Evolutionary conservation across 2,797 vertebrate species (phyloP).

Genomic region (Amblyraja radiata): DNA sequence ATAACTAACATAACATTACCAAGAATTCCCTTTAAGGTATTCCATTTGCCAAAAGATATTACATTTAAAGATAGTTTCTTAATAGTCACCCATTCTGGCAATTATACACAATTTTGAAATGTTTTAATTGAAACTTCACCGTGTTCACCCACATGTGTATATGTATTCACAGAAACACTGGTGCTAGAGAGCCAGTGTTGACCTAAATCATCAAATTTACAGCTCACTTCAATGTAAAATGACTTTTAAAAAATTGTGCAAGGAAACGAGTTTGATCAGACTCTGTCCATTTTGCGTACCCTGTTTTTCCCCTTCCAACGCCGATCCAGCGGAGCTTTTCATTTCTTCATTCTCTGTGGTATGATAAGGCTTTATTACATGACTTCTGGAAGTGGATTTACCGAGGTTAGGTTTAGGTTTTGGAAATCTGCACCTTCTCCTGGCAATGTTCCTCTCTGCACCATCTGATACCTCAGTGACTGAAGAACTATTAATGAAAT

Average conservation of each 20-base stretch:
- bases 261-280: not conserved
- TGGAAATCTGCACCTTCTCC: constrained; percentile 25
- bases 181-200: not conserved
- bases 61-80: not conserved
- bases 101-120: not conserved
- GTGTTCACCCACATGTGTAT: not conserved
- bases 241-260: too few relatives aligned
- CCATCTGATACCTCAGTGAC: not conserved
- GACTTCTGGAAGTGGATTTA: not conserved
- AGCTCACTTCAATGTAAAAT: not conserved
- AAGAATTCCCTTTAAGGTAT: not conserved
- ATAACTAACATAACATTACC: not conserved
- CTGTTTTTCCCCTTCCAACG: not conserved
- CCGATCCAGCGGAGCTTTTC: not conserved
- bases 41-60: not conserved
- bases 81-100: not conserved
- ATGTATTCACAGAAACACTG: not conserved
- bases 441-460: not conserved
- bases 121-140: not conserved
- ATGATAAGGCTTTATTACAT: not conserved
- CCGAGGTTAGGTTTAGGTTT: constrained; percentile 35
- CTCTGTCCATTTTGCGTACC: constrained; percentile 18
- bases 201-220: not conserved
- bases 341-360: not conserved
- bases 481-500: not conserved